phyloP scores from a whole-genome alignment of 2,113 vertebrate genomes.

The Pleuronectes platessa region DNA sequence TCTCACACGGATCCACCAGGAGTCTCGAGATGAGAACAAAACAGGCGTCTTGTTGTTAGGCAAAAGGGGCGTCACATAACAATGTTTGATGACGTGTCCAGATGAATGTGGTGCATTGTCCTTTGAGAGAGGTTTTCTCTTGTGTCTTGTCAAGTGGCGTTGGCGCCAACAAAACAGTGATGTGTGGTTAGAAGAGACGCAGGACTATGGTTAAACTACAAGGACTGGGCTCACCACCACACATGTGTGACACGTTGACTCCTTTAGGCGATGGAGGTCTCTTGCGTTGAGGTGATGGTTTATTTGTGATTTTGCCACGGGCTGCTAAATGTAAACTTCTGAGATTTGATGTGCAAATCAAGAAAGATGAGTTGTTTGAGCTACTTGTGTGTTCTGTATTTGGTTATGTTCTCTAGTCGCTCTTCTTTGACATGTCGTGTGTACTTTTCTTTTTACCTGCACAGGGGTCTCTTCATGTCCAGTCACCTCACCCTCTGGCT shows the following conservation, averaged over 20 bases:
- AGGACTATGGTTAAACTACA: conserved; percentile 49
- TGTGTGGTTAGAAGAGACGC: conserved; percentile 50
- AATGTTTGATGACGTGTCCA: conserved; percentile 55
- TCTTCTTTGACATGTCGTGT: conserved; percentile 24
- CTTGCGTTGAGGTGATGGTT: neutral
- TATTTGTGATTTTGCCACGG: neutral
- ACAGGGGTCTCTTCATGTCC: conserved; percentile 72
- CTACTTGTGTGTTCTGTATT: neutral
- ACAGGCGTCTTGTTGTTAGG: conserved; percentile 60
- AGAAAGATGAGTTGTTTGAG: neutral
- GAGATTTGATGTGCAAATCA: neutral
- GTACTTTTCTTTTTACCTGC: conserved; percentile 78
- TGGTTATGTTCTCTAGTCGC: neutral
- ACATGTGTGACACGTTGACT: neutral
- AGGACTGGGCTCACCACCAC: conserved; percentile 79
- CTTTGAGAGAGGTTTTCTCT: conserved; percentile 40
- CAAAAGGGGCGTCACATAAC: conserved; percentile 51
- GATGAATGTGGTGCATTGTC: conserved; percentile 63
- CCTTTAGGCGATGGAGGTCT: neutral
- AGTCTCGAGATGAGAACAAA: conserved; percentile 66
- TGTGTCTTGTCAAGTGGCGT: conserved; percentile 48
- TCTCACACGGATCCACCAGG: neutral
- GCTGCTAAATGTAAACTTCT: neutral
- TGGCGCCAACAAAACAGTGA: conserved; percentile 38
- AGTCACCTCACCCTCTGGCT: conserved; percentile 80